A percentile compares a stretch with the other conserved stretches of the same genome.
phyloP scores from a whole-genome alignment of 2,888 invertebrate genomes.

The Asteroscopus sphinx region DNA sequence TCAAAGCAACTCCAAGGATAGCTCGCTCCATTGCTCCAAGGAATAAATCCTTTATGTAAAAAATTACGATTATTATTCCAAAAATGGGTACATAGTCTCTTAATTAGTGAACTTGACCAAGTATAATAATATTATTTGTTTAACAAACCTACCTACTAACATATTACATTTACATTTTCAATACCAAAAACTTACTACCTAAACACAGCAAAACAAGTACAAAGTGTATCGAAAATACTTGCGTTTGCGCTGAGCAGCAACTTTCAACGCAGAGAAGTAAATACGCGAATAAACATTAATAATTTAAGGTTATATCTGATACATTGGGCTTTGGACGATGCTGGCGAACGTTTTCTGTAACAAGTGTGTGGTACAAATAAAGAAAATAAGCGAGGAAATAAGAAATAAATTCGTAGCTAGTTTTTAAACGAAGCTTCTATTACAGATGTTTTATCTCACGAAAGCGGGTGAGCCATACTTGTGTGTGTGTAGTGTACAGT shows the following conservation, averaged over 20 bases:
- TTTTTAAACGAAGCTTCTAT: no score
- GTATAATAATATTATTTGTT: no score
- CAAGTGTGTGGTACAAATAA: slow-evolving; percentile 29
- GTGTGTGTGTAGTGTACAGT: no score
- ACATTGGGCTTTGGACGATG: slow-evolving; percentile 65
- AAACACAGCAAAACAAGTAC: slow-evolving; percentile 6
- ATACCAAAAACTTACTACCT: slow-evolving; percentile 5
- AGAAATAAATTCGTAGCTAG: neutral
- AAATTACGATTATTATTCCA: no score
- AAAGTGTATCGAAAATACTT: slow-evolving; percentile 18
- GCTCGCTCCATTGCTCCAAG: no score
- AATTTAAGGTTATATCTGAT: slow-evolving; percentile 74
- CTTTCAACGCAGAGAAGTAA: slow-evolving; percentile 57
- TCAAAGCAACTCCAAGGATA: no score
- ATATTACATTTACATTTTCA: neutral
- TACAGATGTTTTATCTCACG: no score
- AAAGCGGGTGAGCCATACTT: no score
- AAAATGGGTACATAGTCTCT: no score
- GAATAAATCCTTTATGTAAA: no score
- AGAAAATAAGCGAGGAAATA: slow-evolving; percentile 25
- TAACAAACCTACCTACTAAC: no score
- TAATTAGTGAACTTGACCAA: no score
- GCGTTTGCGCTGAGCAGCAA: slow-evolving; percentile 30
- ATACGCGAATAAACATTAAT: slow-evolving; percentile 74
- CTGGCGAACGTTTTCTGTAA: slow-evolving; percentile 57